Conservation (phyloP, 2,113 vertebrate species). For the Vimba vimba region DNA sequence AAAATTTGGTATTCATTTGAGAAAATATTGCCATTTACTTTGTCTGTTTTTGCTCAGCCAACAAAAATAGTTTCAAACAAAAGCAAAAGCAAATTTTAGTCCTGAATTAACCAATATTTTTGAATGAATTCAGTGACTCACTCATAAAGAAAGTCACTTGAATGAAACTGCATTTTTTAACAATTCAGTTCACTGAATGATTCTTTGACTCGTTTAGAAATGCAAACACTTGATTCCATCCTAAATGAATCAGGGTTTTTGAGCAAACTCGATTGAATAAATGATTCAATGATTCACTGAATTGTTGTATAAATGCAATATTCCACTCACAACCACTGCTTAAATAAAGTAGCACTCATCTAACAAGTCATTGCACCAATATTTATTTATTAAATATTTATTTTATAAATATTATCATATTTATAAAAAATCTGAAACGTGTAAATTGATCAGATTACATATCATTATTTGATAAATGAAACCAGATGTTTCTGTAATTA, state of each 20-base stretch:
- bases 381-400: no score
- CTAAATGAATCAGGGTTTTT: neutral
- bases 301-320: neutral
- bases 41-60: neutral
- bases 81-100: neutral
- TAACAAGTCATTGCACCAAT: neutral
- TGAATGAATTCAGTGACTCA: neutral
- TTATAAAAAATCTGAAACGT: neutral
- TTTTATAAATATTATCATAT: no score
- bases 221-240: neutral
- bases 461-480: neutral
- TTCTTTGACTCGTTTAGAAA: neutral
- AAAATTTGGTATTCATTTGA: neutral
- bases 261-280: neutral
- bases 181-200: neutral
- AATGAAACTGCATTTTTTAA: neutral
- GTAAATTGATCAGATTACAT: neutral
- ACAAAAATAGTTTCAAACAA: neutral
- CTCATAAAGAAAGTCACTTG: neutral
- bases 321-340: neutral
- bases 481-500: neutral
- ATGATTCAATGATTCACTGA: neutral
- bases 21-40: neutral
- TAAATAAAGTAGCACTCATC: neutral
- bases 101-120: no score